Conservation (phyloP, 2,113 vertebrate species). For the Capreolus pygargus region DNA sequence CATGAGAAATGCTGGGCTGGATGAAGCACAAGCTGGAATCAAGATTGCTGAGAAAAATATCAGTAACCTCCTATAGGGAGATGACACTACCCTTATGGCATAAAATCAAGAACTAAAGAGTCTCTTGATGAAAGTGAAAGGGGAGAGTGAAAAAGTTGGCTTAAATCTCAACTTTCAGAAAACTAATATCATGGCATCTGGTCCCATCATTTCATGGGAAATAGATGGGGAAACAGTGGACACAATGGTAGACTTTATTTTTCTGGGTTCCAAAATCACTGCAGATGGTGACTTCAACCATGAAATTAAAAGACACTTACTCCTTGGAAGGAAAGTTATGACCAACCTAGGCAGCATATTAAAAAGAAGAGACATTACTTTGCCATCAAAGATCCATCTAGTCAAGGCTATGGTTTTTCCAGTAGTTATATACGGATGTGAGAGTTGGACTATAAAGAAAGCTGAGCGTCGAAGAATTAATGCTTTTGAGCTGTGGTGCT, state of each 20-base stretch:
- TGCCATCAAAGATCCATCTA: accelerated
- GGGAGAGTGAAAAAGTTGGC: background rate
- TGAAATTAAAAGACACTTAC: background rate
- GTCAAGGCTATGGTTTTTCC: background rate
- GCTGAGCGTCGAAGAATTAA: background rate
- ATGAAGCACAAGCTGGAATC: background rate
- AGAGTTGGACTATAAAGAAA: background rate
- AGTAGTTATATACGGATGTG: background rate
- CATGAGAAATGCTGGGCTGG: background rate
- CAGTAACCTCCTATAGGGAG: background rate
- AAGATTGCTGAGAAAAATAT: background rate
- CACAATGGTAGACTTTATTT: background rate
- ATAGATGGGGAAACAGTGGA: background rate
- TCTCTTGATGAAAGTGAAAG: background rate
- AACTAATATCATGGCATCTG: background rate
- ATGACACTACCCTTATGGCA: background rate
- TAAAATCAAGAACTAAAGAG: background rate
- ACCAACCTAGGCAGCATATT: background rate
- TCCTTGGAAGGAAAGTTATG: background rate
- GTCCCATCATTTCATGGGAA: background rate
- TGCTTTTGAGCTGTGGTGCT: background rate
- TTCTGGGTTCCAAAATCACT: background rate
- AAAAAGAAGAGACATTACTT: background rate
- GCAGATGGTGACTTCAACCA: background rate
- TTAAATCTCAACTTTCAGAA: background rate